Conservation (phyloP, 1,140 invertebrate species). For the Heliconius himera region DNA sequence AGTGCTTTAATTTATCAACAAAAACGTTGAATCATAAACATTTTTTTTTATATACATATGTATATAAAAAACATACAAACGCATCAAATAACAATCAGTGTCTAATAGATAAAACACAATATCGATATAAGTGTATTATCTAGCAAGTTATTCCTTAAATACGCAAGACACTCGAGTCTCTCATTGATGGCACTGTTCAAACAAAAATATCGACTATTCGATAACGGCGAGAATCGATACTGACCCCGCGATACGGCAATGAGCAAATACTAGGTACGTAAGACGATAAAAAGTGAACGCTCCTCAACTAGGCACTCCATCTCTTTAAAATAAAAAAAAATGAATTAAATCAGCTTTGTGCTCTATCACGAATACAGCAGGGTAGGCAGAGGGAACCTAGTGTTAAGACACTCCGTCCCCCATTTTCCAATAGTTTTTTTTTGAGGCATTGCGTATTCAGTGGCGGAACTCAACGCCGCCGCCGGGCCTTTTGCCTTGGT, state of each 20-base stretch:
- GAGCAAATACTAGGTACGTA: conserved; percentile 61
- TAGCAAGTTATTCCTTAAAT: conserved; percentile 78
- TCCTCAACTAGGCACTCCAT: conserved; percentile 37
- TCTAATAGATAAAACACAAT: conserved; percentile 71
- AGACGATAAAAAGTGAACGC: conserved; percentile 68
- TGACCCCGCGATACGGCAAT: conserved; percentile 64
- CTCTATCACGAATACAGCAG: too few species aligned
- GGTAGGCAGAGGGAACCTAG: too few species aligned
- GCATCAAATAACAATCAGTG: conserved; percentile 44
- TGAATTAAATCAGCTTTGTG: neutral
- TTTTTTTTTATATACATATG: neutral
- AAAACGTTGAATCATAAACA: neutral
- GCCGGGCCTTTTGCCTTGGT: too few species aligned
- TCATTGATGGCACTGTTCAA: conserved; percentile 73
- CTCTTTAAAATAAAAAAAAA: neutral
- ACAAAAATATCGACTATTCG: conserved; percentile 78
- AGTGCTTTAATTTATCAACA: neutral
- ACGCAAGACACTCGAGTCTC: conserved; percentile 70
- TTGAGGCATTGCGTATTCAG: too few species aligned
- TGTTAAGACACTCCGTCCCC: too few species aligned
- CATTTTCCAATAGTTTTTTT: too few species aligned
- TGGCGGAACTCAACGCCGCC: too few species aligned
- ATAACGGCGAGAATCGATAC: conserved; percentile 75
- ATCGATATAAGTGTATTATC: conserved; percentile 65
- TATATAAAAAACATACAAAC: neutral